phyloP scores from a whole-genome alignment of 2,888 invertebrate species.

The Balanococcus diminutus region DNA sequence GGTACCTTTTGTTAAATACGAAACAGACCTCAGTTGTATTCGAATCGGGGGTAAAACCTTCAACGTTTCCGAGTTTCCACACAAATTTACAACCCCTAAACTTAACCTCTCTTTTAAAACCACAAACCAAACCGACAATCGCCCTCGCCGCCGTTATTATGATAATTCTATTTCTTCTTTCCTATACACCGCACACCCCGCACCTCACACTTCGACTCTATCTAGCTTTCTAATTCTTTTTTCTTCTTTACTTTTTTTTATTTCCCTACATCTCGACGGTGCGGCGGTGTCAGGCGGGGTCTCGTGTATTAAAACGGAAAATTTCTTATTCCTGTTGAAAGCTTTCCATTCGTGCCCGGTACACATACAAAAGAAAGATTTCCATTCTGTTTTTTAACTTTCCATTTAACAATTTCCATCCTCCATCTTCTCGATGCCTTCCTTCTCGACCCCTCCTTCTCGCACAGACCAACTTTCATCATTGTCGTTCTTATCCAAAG shows the following conservation, averaged over 20 bases:
- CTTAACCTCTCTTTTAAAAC: constrained; percentile 17
- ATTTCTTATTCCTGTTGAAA: constrained; percentile 43
- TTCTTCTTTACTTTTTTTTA: neutral
- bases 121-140: constrained; percentile 40
- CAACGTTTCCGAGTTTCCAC: constrained; percentile 5
- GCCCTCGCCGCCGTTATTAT: constrained; percentile 29
- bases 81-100: constrained; percentile 38
- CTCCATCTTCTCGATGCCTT: neutral
- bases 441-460: neutral
- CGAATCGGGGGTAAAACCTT: constrained; percentile 43
- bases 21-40: constrained; percentile 17
- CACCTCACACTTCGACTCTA: too few species aligned
- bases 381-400: constrained; percentile 46
- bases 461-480: neutral
- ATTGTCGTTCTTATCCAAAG: neutral
- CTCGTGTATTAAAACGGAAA: constrained; percentile 36
- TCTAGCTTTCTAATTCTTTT: neutral
- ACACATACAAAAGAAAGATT: constrained; percentile 39
- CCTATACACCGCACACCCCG: too few species aligned
- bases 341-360: constrained; percentile 9
- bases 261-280: neutral
- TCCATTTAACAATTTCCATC: constrained; percentile 29
- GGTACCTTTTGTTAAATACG: constrained; percentile 10
- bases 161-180: constrained; percentile 38
- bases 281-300: neutral